These are phyloP conservation scores for Elephantulus edwardii DNA, from an alignment of 2,113 vertebrate genomes.

Conservation along the genomic window DNA sequence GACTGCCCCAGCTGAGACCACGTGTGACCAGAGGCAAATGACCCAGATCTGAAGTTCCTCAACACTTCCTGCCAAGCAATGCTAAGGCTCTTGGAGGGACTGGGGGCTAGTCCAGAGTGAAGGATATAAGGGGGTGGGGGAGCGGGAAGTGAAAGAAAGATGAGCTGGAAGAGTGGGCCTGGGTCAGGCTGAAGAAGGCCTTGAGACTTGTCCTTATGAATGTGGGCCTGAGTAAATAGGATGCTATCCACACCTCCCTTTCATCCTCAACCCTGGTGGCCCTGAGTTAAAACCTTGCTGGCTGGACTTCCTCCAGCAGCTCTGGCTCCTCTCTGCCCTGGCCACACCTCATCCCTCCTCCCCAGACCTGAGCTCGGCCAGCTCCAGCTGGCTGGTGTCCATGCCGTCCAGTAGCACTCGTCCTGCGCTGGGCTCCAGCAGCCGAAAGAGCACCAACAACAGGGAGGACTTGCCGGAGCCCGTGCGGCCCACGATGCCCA, in stretches of 20 bases:
- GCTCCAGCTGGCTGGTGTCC: slow-evolving; percentile 86
- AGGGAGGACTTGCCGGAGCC: slow-evolving; percentile 97
- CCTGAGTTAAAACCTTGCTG: neutral
- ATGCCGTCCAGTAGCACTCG: slow-evolving; percentile 90
- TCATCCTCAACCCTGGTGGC: neutral
- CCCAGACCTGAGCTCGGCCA: slow-evolving; percentile 90
- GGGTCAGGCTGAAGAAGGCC: neutral
- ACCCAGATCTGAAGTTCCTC: neutral
- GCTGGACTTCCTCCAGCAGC: neutral
- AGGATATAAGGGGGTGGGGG: neutral
- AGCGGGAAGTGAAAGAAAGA: neutral
- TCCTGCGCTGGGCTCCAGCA: slow-evolving; percentile 93
- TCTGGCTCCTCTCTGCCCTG: neutral
- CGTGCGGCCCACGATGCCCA: slow-evolving; percentile 96
- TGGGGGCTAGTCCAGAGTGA: neutral
- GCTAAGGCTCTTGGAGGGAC: neutral
- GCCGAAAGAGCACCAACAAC: slow-evolving; percentile 94
- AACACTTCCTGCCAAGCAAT: neutral
- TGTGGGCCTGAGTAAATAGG: neutral
- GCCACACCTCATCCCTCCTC: neutral
- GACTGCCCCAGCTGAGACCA: neutral
- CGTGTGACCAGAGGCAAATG: neutral
- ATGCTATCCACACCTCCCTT: neutral
- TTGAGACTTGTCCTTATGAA: neutral
- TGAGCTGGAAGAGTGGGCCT: neutral